Evolutionary conservation across 2,888 invertebrate genomes (phyloP), one percentile per base, ranked within the genome.

Genomic region (Polyommatus iphigenia): DNA sequence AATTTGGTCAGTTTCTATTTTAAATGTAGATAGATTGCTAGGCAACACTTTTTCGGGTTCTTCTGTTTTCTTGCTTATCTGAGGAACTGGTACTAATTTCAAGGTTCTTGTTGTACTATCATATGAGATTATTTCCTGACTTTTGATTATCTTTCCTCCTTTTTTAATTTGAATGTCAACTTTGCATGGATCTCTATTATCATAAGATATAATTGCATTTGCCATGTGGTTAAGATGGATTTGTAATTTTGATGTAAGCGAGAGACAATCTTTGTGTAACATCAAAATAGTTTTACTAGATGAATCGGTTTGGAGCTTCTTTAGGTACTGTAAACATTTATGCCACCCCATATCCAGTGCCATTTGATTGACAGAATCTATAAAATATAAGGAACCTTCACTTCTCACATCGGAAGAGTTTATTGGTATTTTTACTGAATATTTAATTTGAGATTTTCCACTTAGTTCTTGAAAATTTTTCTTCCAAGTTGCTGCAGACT

Each of bases 1-100:
- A 78, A 92, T 90, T 80, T 96, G 95, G 78, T 95, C 95, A 0
- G 96, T 90, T 84, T 95, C 95, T 82, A 96, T 95, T 88, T 95
- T 96, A 84, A 96, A 96, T 78, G 96, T 96, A 0, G 96, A 90
- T 7, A 96, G 84, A 79, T 86, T 88, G 3, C 84, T 87, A 2
- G 94, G 93, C n/a, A 83, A 85, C 57, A 86, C 90, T 85, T 89
- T 94, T 83, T 82, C 94, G 84, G 85, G 85, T 81, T 85, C 90
- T 79, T 86, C 89, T 79, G 87, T 87, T 80, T 85, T 88, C 77
- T 83, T 85, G 46, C 83, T 84, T 46, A 85, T 84, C 82, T 86
- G 90, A 32, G 87, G 71, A n/a, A 91, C 81, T 79, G 89, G 85
- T 79, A 81, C 84, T 80, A 85, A 85, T 79, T 84, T 90, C 77